A percentile compares a stretch with the other conserved stretches of the same genome.
Conservation (phyloP, 2,888 invertebrate genomes). For the Plebejus melissa region DNA sequence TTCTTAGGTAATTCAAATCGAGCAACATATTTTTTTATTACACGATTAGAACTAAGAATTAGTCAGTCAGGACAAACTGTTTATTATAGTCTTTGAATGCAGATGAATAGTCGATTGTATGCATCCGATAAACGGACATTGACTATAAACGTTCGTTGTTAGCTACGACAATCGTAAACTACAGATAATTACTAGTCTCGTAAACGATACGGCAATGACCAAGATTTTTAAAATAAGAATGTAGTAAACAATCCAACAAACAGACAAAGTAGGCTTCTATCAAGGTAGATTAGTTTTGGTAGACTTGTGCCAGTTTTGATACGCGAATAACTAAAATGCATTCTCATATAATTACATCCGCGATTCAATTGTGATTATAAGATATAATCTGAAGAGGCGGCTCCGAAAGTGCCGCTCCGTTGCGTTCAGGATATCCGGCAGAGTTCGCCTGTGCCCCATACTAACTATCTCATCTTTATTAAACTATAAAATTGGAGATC, state of each 20-base stretch:
- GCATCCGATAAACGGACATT: neutral
- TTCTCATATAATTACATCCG: constrained; percentile 4
- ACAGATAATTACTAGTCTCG: neutral
- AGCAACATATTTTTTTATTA: no score
- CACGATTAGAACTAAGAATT: no score
- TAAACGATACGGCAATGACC: constrained; percentile 12
- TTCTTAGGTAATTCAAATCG: no score
- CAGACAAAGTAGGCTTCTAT: neutral
- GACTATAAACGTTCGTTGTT: constrained; percentile 4
- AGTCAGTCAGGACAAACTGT: no score
- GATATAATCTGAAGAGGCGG: constrained; percentile 30
- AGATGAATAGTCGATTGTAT: neutral
- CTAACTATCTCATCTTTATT: constrained; percentile 46
- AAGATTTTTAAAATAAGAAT: neutral
- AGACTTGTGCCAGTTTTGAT: neutral
- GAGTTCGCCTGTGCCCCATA: constrained; percentile 51
- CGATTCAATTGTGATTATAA: neutral
- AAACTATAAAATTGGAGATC: constrained; percentile 36
- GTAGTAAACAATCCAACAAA: neutral
- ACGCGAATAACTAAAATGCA: neutral
- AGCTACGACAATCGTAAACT: neutral
- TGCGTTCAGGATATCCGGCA: constrained; percentile 65
- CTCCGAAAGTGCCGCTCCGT: constrained; percentile 36
- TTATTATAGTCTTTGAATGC: neutral
- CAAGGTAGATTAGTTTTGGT: neutral